Base-by-base conservation (phyloP, 2,797 vertebrate genomes). In the Mus spretus region DNA sequence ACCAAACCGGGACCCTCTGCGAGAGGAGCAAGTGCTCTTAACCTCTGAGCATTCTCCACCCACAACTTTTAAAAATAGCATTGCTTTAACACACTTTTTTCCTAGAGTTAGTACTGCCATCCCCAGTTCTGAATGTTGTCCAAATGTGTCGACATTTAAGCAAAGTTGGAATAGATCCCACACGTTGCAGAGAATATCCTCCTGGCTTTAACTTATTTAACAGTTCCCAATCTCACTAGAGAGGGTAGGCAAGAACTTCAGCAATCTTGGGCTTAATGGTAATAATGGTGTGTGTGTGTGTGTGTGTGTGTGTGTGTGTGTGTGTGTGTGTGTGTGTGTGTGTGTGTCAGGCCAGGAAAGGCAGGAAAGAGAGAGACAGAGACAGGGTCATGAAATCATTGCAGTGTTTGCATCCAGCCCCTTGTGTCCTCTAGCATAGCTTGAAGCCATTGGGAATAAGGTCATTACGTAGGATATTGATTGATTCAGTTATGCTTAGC, bases 101-200 rank as follows among this genome's bases (percentile, higher is more conserved):
- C 10, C 31, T n/a, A 77, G 74, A 67, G 31, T 77, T 47, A 80
- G 50, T 11, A 53, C 79, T 31, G 1, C 85, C 24, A 12, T 24
- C 65, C 31, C 26, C 3, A 53, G 44, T 53, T 34, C 28, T 81
- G 31, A n/a, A 37, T 70, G 20, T 20, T 17, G 5, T 28, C 59
- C 20, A 53, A 75, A 72, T 34, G 44, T 83, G 28, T 78, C 4
- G n/a, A 74, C 78, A 53, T n/a, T 28, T 85, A 75, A 93, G 40
- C 78, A 95, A n/a, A 84, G 59, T 40, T n/a, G 65, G 2, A 37
- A 24, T 28, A 89, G 24, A 86, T 86, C 92, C 94, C 50, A 89
- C 14, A 4, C 85, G 15, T 85, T 77, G 11, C 37, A 31, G 57
- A 95, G 50, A 10, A 24, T 28, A 31, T 94, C 20, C 15, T 88